These are phyloP conservation scores for Drosophila sordidula DNA, from an alignment of 2,888 invertebrate genomes.

Conservation along the genomic window DNA sequence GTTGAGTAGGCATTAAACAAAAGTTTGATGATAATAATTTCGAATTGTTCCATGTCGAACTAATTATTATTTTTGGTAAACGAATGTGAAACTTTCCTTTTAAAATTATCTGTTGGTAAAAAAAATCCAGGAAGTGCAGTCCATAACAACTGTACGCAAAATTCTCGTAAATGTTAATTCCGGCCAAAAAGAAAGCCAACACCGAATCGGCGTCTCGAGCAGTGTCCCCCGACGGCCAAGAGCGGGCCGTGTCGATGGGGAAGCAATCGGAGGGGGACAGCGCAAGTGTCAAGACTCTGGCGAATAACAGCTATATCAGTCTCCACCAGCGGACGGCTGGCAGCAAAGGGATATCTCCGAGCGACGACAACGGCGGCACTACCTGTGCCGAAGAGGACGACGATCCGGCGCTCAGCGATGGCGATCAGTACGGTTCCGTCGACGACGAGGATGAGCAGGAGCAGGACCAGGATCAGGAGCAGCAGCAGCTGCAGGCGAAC, in stretches of 20 bases:
- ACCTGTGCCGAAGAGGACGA: constrained; percentile 21
- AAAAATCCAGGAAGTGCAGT: constrained; percentile 38
- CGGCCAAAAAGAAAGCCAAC: constrained; percentile 9
- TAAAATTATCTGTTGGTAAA: constrained; percentile 71
- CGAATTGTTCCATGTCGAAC: constrained; percentile 35
- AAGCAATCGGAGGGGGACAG: constrained; percentile 52
- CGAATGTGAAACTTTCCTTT: constrained; percentile 60
- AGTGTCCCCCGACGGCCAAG: constrained; percentile 14
- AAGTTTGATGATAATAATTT: constrained; percentile 26
- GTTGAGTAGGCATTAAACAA: constrained; percentile 51
- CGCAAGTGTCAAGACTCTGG: constrained; percentile 8
- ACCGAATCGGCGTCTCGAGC: constrained; percentile 8
- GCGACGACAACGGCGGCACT: constrained; percentile 22
- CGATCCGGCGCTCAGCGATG: constrained; percentile 29
- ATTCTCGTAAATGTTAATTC: constrained; percentile 57
- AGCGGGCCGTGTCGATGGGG: constrained; percentile 49
- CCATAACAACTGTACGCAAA: constrained; percentile 28
- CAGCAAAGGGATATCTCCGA: neutral
- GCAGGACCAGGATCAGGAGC: neutral
- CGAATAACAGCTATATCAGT: constrained; percentile 34
- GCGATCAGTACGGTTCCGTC: constrained; percentile 17
- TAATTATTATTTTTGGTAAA: constrained; percentile 63
- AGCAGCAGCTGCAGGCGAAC: neutral
- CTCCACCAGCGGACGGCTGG: constrained; percentile 15
- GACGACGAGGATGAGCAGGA: constrained; percentile 15